phyloP scores from a whole-genome alignment of 1,140 invertebrate genomes.

The Probaryconus sp. region DNA sequence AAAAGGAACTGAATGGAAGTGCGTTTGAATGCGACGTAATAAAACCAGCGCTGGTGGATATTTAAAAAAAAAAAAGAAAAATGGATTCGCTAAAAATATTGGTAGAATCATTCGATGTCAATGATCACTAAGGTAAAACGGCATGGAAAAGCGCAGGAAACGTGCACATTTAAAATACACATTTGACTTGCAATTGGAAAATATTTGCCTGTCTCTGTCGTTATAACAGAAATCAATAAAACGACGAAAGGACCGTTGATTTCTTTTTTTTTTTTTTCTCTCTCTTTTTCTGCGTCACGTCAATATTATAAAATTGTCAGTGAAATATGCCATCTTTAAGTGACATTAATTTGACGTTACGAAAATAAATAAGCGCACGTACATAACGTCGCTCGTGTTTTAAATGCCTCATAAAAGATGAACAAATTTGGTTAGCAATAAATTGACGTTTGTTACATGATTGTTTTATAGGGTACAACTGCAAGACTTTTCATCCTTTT shows the following conservation, averaged over 20 bases:
- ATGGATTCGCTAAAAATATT: slow-evolving; percentile 51
- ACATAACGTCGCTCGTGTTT: too few species aligned
- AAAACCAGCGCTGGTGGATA: slow-evolving; percentile 42
- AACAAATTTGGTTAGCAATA: too few species aligned
- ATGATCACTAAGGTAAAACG: slow-evolving; percentile 51
- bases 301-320: slow-evolving; percentile 34
- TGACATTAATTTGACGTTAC: slow-evolving; percentile 25
- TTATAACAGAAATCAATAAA: slow-evolving; percentile 61
- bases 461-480: too few species aligned
- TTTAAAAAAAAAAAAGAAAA: too few species aligned
- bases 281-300: slow-evolving; percentile 39
- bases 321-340: slow-evolving; percentile 28
- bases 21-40: slow-evolving; percentile 43
- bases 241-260: slow-evolving; percentile 42
- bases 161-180: slow-evolving; percentile 59
- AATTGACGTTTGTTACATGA: too few species aligned
- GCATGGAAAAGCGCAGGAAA: slow-evolving; percentile 54
- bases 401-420: too few species aligned
- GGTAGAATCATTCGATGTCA: slow-evolving; percentile 50
- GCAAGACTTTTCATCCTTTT: too few species aligned
- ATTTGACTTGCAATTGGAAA: slow-evolving; percentile 61
- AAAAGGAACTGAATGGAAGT: slow-evolving; percentile 29
- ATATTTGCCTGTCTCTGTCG: slow-evolving; percentile 54
- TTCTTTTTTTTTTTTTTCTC: too few species aligned
- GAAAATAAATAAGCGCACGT: slow-evolving; percentile 18